Evolutionary conservation across 2,797 vertebrate genomes (phyloP).

Genomic region (Xenops minutus): DNA sequence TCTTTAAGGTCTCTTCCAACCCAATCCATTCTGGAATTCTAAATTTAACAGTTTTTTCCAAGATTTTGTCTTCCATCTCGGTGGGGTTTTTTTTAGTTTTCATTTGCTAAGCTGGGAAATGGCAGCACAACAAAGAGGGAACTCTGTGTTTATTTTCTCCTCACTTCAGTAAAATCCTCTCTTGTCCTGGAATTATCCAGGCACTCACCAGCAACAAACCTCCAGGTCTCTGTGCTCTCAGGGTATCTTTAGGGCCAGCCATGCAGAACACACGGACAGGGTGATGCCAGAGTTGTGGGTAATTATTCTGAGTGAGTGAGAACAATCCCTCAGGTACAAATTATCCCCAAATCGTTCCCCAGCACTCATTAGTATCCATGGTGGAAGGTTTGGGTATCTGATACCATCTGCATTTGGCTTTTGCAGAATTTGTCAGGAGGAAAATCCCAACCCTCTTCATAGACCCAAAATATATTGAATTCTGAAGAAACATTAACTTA

Average conservation of each 20-base stretch:
- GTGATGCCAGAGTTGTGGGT: neutral
- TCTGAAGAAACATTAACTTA: neutral
- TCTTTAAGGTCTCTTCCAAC: fast-evolving
- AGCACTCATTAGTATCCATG: neutral
- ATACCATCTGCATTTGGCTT: neutral
- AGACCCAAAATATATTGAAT: fast-evolving
- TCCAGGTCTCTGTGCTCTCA: neutral
- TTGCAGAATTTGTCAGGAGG: neutral
- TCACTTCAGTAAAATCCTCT: neutral
- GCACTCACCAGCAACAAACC: neutral
- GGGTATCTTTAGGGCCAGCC: neutral
- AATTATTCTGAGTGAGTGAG: neutral
- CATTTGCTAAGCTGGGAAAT: neutral
- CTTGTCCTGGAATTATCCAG: fast-evolving
- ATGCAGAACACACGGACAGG: neutral
- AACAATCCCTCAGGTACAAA: neutral
- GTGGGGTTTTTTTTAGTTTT: fast-evolving
- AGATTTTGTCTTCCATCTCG: neutral
- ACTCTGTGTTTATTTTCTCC: neutral
- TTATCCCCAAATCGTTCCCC: neutral
- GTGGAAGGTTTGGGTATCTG: neutral
- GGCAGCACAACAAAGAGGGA: neutral
- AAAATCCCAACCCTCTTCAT: neutral
- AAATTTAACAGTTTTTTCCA: neutral
- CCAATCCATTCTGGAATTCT: neutral